Percentiles rank a stretch among this genome's conserved stretches.
Conservation (phyloP, 2,888 invertebrate species). For the Harpalus rufipes region DNA sequence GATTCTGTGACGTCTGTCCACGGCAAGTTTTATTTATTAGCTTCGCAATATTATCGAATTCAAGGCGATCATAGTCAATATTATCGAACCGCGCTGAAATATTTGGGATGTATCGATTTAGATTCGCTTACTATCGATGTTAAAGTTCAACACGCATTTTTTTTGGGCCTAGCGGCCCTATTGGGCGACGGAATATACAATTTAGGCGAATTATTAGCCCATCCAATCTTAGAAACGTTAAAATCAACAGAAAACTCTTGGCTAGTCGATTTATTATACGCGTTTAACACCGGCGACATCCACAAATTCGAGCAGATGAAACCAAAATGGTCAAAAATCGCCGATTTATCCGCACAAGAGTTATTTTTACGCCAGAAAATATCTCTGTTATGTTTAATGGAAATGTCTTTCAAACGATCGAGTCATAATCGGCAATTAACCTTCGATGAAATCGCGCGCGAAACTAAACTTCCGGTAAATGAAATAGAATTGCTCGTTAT, state of each 20-base stretch:
- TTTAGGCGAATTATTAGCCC: conserved; percentile 96
- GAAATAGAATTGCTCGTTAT: conserved; percentile 97
- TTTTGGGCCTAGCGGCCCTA: conserved; percentile 95
- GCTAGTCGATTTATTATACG: conserved; percentile 91
- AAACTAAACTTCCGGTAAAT: conserved; percentile 89
- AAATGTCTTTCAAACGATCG: conserved; percentile 98
- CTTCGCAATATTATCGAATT: conserved; percentile 93
- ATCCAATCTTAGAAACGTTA: conserved; percentile 93
- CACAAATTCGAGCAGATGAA: conserved; percentile 86
- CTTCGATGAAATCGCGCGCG: conserved; percentile 93
- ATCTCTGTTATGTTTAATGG: conserved; percentile 96
- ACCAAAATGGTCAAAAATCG: conserved; percentile 87
- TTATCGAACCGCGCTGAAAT: conserved; percentile 95
- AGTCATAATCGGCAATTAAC: conserved; percentile 92
- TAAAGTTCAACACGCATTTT: conserved; percentile 90
- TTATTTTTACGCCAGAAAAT: conserved; percentile 93
- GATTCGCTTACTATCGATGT: conserved; percentile 82
- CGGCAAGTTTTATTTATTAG: conserved; percentile 94
- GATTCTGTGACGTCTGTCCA: conserved; percentile 97
- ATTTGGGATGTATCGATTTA: conserved; percentile 84
- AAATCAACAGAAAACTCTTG: conserved; percentile 90
- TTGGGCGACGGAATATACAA: conserved; percentile 98
- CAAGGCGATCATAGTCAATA: conserved; percentile 96
- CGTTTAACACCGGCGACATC: conserved; percentile 92
- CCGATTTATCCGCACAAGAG: conserved; percentile 91